Conservation (phyloP, 1,140 invertebrate genomes). For the Zeugodacus cucurbitae region DNA sequence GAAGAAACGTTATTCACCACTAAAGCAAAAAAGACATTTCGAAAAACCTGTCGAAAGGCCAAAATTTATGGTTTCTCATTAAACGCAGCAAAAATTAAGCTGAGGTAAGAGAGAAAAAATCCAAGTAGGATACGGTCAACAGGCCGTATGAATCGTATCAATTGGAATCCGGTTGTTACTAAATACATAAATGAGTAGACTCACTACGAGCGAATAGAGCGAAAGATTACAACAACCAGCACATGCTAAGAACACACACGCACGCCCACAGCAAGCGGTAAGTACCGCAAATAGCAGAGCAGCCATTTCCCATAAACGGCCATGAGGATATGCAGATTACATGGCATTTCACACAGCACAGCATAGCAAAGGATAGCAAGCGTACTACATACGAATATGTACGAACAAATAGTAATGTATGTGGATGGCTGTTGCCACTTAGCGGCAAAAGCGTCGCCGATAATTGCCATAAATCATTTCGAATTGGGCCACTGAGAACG, state of each 20-base stretch:
- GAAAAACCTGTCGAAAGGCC: background rate
- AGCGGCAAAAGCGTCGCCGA: slow-evolving; percentile 10
- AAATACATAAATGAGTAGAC: background rate
- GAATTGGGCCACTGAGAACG: slow-evolving; percentile 14
- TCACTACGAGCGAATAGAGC: background rate
- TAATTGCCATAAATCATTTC: slow-evolving; percentile 33
- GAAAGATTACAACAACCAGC: background rate
- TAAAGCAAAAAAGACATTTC: background rate
- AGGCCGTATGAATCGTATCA: background rate
- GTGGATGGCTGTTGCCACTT: slow-evolving; percentile 14
- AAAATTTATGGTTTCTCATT: slow-evolving; percentile 33
- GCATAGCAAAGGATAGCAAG: background rate
- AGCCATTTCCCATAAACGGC: background rate
- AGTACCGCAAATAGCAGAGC: background rate
- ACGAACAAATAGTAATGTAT: background rate
- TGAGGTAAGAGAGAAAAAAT: background rate
- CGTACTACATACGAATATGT: background rate
- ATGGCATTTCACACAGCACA: background rate
- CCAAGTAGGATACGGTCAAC: background rate
- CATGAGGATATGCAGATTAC: background rate
- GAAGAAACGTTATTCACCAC: background rate
- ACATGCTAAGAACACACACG: background rate
- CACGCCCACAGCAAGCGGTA: background rate
- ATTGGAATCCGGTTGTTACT: background rate
- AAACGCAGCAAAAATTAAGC: background rate